Conservation (phyloP, 2,888 invertebrate species). For the Anoncus sp. region DNA sequence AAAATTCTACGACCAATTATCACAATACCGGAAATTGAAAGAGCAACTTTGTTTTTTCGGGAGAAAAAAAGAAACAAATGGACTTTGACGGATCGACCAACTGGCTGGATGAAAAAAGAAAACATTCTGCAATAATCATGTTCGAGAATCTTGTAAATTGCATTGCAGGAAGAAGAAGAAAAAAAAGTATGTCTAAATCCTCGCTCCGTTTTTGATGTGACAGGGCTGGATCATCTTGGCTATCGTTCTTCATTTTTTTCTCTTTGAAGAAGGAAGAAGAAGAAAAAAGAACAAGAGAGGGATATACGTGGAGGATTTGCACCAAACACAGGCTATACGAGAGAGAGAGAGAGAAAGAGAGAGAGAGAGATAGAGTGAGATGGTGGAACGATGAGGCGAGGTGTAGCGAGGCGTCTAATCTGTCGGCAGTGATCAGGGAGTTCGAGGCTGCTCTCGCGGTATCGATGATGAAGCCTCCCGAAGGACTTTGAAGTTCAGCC, state of each 20-base stretch:
- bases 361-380: slow-evolving; percentile 56
- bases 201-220: slow-evolving; percentile 40
- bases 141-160: slow-evolving; percentile 16
- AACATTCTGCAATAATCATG: slow-evolving; percentile 19
- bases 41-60: not conserved
- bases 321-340: slow-evolving; percentile 29
- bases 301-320: slow-evolving; percentile 32
- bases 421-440: slow-evolving; percentile 81
- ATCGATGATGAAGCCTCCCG: slow-evolving; percentile 82
- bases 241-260: slow-evolving; percentile 10
- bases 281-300: slow-evolving; percentile 28
- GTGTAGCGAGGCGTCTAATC: slow-evolving; percentile 80
- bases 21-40: not conserved
- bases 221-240: slow-evolving; percentile 35
- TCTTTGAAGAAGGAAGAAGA: not conserved
- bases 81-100: not conserved
- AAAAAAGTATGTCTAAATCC: slow-evolving; percentile 20
- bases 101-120: not conserved
- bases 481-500: slow-evolving; percentile 80
- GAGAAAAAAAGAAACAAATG: slow-evolving; percentile 2
- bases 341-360: slow-evolving; percentile 42
- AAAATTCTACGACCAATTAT: not conserved
- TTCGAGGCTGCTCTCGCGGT: slow-evolving; percentile 71
- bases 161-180: slow-evolving; percentile 1
- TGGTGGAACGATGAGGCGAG: slow-evolving; percentile 65